These are phyloP conservation scores for Tachina fera DNA, from an alignment of 2,888 invertebrate genomes.

Conservation along the genomic window DNA sequence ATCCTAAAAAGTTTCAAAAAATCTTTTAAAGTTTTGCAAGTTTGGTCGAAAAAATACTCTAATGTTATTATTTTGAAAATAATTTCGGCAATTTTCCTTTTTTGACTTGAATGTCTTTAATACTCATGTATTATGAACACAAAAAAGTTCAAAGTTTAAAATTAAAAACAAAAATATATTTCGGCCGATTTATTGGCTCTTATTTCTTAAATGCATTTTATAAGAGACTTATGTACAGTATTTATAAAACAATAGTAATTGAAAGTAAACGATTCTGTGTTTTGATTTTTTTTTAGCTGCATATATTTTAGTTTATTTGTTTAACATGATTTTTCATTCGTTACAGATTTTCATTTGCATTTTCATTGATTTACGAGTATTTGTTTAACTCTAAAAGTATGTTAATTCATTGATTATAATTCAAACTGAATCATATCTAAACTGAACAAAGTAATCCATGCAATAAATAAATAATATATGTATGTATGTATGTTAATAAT, in stretches of 20 bases:
- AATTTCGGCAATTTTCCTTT: too few relatives aligned
- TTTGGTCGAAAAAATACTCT: too few relatives aligned
- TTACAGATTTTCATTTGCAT: conserved; percentile 26
- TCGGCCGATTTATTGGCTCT: conserved; percentile 54
- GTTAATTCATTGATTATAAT: conserved; percentile 36
- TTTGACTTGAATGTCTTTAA: too few relatives aligned
- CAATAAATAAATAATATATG: conserved; percentile 9
- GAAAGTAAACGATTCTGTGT: conserved; percentile 56
- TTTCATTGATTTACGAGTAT: conserved; percentile 58
- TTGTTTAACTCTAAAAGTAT: neutral
- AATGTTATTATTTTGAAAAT: too few relatives aligned
- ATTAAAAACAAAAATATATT: conserved; percentile 2
- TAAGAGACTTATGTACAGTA: neutral
- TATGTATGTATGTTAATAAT: neutral
- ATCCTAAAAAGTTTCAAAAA: too few relatives aligned
- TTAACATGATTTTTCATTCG: conserved; percentile 32
- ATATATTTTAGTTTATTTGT: conserved; percentile 25
- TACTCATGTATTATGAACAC: neutral
- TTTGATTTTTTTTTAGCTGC: too few relatives aligned
- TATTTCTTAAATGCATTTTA: conserved; percentile 9
- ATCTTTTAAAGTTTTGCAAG: too few relatives aligned
- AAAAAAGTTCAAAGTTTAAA: conserved; percentile 59
- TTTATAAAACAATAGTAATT: conserved; percentile 24
- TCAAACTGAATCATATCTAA: conserved; percentile 43
- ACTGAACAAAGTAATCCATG: conserved; percentile 11